Evolutionary conservation across 2,113 vertebrate species (phyloP), one percentile per base, ranked within the genome.

Genomic region (Pao palembangensis): DNA sequence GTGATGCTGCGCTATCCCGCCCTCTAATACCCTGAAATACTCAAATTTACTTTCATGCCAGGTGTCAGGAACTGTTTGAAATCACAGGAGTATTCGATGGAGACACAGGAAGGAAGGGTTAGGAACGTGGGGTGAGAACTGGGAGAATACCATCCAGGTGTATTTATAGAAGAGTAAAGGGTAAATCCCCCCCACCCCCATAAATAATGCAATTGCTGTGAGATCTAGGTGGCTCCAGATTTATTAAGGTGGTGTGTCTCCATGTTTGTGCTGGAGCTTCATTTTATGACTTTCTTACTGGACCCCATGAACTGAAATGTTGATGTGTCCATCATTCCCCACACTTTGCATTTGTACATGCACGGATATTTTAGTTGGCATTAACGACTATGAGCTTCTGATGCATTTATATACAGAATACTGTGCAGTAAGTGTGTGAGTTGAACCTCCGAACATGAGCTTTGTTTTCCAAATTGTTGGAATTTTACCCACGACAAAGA

Each of bases 191-290:
- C 64, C 7, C 57, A 15, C 56, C 16, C 43, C 4, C 43, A 31
- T 88, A 79, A 88, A 86, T 86, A 83, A 87, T 88, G 82, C 83
- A 88, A 53, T 75, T 70, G 75, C 79, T 81, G 68, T 70, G 83
- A 79, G 78, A 83, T 85, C 76, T 73, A 46, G 83, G 80, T 64
- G 80, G 80, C 73, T 67, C 67, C 79, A 80, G 76, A 81, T 81
- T 77, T 79, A 79, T 85, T 73, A 69, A 70, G 34, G 25, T 15
- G 47, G 55, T 16, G 21, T 51, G 38, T 47, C n/a, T 52, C 23
- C 38, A 4, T 55, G 3, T 47, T 13, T 44, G 38, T 44, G 48
- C 59, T 66, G 50, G 52, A 58, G 64, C 42, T 28, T 7, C 14
- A 3, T 38, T 38, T 38, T 8, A 38, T 12, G 28, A 31, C 28